Base-by-base conservation (phyloP, 2,888 invertebrate genomes). In the Calliphora vomitoria region DNA sequence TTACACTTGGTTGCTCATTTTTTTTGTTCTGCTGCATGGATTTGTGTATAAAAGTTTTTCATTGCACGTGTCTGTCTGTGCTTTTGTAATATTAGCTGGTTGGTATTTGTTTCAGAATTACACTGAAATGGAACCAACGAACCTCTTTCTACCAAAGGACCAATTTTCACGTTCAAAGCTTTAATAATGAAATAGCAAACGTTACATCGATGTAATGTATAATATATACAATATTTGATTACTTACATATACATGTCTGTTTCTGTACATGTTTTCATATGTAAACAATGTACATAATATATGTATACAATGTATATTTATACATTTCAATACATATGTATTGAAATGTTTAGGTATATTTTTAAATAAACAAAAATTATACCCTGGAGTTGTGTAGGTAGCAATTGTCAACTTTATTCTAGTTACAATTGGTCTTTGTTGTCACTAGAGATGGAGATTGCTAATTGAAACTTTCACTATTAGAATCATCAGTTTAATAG, bases 161-260 rank as follows among this genome's bases (percentile, higher is more conserved):
- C 1, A 13, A 6, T 50, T 50, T 50, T n/a, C 50, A 50, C 50
- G 50, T 50, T 15, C 50, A 50, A 50, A n/a, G 15, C 50, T 50
- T 50, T n/a, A 50, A 50, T 50, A 50, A 50, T 50, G 50, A 50
- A 50, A 50, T 15, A 50, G 15, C 50, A 50, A 50, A 50, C 50
- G 50, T 50, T 50, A 50, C 15, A 50, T 50, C 50, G 2, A 50
- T 50, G 4, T 50, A n/a, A 50, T 50, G 15, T 50, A n/a, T n/a
- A 15, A 50, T 50, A 50, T n/a, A 50, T 50, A 15, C 15, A 50
- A 15, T 50, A 50, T 50, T 13, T 44, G 44, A 11, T 44, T 15
- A 50, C 15, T 50, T 50, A 50, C 15, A 15, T 15, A 15, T 5
- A 50, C 15, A 50, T 4, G 44, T 44, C 10, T 6, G 44, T 13